Evolutionary conservation across 2,113 vertebrate species (phyloP).

Genomic region (Mustela lutreola): DNA sequence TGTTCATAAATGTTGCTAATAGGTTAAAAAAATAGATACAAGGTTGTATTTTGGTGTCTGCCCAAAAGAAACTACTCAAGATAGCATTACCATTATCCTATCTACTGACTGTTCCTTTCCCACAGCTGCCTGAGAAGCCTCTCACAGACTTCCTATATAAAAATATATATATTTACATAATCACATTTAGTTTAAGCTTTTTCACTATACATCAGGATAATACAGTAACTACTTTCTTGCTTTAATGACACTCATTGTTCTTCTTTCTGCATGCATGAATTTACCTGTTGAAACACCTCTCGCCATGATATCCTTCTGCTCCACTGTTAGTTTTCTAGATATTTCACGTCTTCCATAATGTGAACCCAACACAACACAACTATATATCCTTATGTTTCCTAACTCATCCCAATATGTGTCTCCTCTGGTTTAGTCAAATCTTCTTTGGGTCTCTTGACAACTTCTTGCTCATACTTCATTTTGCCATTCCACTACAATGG

Average conservation of each 20-base stretch:
- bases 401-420: not conserved
- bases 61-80: not conserved
- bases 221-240: not conserved
- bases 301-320: not conserved
- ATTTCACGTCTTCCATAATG: not conserved
- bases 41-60: not conserved
- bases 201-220: not conserved
- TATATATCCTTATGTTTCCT: not conserved
- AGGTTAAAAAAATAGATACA: not conserved
- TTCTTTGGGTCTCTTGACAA: not conserved
- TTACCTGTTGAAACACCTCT: not conserved
- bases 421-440: not conserved
- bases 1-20: constrained; percentile 16
- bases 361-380: not conserved
- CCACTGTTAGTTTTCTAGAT: not conserved
- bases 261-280: not conserved
- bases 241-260: not conserved
- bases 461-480: not conserved
- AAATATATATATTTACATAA: not conserved
- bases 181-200: not conserved
- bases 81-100: too few relatives aligned
- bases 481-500: not conserved
- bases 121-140: not conserved
- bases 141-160: not conserved
- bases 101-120: not conserved